phyloP scores from a whole-genome alignment of 1,140 invertebrate genomes.

The Orius laevigatus region DNA sequence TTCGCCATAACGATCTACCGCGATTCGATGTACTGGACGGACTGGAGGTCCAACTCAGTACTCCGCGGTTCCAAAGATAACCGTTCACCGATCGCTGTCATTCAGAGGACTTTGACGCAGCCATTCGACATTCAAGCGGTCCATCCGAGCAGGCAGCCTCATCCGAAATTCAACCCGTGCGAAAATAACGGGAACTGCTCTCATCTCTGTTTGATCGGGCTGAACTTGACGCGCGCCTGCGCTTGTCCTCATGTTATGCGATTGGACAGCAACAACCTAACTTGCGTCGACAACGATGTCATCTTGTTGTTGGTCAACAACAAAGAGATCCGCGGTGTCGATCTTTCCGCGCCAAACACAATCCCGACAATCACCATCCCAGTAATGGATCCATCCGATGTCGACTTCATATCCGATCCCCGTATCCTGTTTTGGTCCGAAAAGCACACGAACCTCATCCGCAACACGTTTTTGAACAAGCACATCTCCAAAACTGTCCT shows the following conservation, averaged over 20 bases:
- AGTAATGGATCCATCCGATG: conserved; percentile 23
- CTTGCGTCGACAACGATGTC: conserved; percentile 54
- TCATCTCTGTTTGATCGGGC: conserved; percentile 43
- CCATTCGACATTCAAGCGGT: conserved; percentile 51
- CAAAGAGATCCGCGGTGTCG: conserved; percentile 69
- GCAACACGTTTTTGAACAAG: conserved; percentile 38
- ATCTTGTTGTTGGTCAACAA: conserved; percentile 54
- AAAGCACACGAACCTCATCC: conserved; percentile 4
- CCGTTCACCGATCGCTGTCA: conserved; percentile 35
- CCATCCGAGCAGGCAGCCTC: conserved; percentile 41
- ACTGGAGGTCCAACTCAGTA: conserved; percentile 48
- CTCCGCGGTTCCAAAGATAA: conserved; percentile 48
- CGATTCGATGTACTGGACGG: conserved; percentile 48
- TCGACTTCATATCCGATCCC: background rate
- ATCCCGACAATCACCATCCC: conserved; percentile 58
- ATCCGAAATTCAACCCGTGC: conserved; percentile 36
- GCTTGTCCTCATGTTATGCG: conserved; percentile 66
- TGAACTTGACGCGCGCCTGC: conserved; percentile 43
- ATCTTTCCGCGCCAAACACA: conserved; percentile 54
- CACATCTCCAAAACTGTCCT: conserved; percentile 48
- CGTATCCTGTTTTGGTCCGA: background rate
- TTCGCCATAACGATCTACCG: conserved; percentile 48
- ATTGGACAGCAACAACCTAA: conserved; percentile 40
- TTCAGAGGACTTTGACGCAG: conserved; percentile 42
- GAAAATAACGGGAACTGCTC: conserved; percentile 43